These are phyloP conservation scores for Catharus minimus DNA, from an alignment of 2,113 vertebrate genomes.

Conservation along the genomic window DNA sequence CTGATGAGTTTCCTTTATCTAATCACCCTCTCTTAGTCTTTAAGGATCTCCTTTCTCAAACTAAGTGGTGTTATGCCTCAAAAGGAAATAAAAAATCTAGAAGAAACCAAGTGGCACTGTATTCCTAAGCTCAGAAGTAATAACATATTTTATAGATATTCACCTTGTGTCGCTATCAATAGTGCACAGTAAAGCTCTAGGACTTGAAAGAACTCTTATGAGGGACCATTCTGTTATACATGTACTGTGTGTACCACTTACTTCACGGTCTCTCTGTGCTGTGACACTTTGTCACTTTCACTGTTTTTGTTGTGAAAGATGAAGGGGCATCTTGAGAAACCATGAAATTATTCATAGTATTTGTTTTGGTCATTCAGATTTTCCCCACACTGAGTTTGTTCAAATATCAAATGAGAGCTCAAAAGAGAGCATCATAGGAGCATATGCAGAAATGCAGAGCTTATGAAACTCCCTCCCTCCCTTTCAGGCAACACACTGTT, in stretches of 20 bases:
- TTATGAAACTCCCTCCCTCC: neutral
- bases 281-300: neutral
- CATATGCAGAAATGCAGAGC: neutral
- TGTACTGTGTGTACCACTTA: neutral
- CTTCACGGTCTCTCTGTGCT: neutral
- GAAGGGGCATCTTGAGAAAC: neutral
- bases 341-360: neutral
- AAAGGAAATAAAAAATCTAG: neutral
- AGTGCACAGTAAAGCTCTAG: neutral
- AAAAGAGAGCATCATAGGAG: neutral
- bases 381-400: neutral
- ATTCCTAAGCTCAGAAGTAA: neutral
- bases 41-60: neutral
- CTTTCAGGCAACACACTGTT: neutral
- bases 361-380: neutral
- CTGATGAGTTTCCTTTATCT: neutral
- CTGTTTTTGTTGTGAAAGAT: neutral
- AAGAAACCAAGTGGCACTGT: neutral
- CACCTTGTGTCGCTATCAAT: neutral
- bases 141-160: neutral
- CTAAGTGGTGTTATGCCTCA: neutral
- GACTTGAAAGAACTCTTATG: neutral
- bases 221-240: accelerated
- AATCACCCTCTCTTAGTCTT: neutral
- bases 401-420: neutral